These are phyloP conservation scores for Microchirus variegatus DNA, from an alignment of 2,797 vertebrate species.

Conservation along the genomic window DNA sequence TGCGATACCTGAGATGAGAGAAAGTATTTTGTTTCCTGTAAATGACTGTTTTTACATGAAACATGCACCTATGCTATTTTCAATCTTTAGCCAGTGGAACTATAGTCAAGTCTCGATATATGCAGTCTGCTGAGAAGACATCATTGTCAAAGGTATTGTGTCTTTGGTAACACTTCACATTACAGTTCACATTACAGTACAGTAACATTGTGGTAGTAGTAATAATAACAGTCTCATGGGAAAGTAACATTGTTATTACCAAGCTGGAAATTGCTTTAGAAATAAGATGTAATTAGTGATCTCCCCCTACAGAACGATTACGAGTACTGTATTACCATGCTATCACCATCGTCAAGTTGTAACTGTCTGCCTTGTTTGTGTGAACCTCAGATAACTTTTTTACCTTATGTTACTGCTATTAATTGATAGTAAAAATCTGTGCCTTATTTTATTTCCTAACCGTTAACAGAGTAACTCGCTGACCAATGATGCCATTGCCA, in stretches of 20 bases:
- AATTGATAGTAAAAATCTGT: background rate
- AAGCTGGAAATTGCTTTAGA: no score
- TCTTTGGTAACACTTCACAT: background rate
- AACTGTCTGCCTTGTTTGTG: background rate
- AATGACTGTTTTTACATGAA: no score
- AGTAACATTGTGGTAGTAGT: no score
- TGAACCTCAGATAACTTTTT: background rate
- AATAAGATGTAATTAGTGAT: no score
- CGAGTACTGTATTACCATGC: no score
- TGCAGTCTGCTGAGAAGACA: slow-evolving; percentile 80
- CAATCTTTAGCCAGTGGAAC: slow-evolving; percentile 71
- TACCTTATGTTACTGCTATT: background rate
- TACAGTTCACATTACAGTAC: no score
- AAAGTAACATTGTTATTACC: no score
- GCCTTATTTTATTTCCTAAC: slow-evolving; percentile 7
- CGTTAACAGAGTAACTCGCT: slow-evolving; percentile 63
- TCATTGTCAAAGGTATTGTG: slow-evolving; percentile 76
- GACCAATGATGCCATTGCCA: slow-evolving; percentile 58
- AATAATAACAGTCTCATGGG: no score
- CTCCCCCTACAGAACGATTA: no score
- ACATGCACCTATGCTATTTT: background rate
- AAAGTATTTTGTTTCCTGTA: no score
- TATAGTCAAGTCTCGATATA: slow-evolving; percentile 85
- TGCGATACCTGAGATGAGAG: background rate
- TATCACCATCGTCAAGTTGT: no score